These are phyloP conservation scores for Ormyrus nitidulus DNA, from an alignment of 2,888 invertebrate genomes.

Conservation along the genomic window DNA sequence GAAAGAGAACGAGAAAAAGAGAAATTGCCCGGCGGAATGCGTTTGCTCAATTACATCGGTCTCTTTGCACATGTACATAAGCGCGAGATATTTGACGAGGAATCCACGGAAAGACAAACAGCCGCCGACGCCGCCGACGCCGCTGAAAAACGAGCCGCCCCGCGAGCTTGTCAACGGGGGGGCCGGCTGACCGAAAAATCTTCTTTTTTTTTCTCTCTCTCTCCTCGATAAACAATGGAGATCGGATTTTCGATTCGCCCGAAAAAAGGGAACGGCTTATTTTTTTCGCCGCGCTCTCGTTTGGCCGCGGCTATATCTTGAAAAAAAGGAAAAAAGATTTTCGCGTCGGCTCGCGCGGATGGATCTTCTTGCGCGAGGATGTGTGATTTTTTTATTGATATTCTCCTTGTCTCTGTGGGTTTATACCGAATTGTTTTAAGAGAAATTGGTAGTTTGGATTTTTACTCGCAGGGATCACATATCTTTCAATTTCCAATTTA, in stretches of 20 bases:
- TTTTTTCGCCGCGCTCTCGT: too few relatives aligned
- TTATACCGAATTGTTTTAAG: too few relatives aligned
- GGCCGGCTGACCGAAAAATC: background rate
- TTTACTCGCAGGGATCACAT: too few relatives aligned
- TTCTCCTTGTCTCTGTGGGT: too few relatives aligned
- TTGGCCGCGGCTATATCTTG: too few relatives aligned
- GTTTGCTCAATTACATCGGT: conserved; percentile 54
- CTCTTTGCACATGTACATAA: conserved; percentile 1
- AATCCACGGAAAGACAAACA: conserved; percentile 50
- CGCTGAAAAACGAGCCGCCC: conserved; percentile 40
- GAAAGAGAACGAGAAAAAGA: conserved; percentile 37
- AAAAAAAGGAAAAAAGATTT: too few relatives aligned
- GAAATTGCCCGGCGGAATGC: conserved; percentile 49
- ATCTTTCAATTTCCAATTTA: too few relatives aligned
- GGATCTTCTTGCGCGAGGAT: too few relatives aligned
- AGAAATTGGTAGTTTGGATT: too few relatives aligned
- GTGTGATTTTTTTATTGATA: too few relatives aligned
- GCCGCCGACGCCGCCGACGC: background rate
- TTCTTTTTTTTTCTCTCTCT: conserved; percentile 3
- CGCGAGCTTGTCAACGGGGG: background rate
- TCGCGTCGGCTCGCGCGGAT: too few relatives aligned
- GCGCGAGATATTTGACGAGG: conserved; percentile 52
- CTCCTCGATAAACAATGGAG: conserved; percentile 26
- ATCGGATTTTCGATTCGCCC: conserved; percentile 27
- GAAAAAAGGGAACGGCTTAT: conserved; percentile 2